Evolutionary conservation across 2,797 vertebrate genomes (phyloP).

Genomic region (Siniperca obscura): DNA sequence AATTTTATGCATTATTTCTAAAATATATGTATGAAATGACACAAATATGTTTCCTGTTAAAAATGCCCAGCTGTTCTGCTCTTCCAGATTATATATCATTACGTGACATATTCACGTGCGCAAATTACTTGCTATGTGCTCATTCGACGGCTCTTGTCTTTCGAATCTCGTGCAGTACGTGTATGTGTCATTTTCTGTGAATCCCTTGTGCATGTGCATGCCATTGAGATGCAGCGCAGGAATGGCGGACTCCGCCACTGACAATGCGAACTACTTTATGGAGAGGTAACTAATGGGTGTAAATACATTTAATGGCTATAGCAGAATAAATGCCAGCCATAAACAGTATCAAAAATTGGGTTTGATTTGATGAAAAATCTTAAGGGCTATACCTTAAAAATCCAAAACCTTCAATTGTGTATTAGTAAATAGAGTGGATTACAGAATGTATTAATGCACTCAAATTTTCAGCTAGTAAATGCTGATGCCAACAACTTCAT

Average conservation of each 20-base stretch:
- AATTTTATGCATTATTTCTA: neutral
- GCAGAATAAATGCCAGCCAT: neutral
- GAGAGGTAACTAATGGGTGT: neutral
- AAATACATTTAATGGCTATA: neutral
- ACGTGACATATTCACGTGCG: neutral
- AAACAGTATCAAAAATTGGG: neutral
- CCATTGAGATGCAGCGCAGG: neutral
- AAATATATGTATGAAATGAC: neutral
- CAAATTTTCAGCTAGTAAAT: neutral
- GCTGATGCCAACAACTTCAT: conserved; percentile 7
- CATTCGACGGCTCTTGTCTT: neutral
- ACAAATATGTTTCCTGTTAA: neutral
- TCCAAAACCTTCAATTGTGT: neutral
- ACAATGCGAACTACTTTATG: neutral
- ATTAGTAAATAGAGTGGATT: neutral
- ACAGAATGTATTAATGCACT: neutral
- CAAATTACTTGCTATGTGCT: too few relatives aligned
- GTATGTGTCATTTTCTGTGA: neutral
- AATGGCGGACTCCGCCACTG: neutral
- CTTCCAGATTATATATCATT: neutral
- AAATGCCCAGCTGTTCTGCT: neutral
- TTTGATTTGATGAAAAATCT: neutral
- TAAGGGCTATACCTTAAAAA: neutral
- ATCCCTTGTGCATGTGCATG: neutral
- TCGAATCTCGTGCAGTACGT: neutral